phyloP scores from a whole-genome alignment of 1,140 invertebrate species.

The Zaprionus inermis region DNA sequence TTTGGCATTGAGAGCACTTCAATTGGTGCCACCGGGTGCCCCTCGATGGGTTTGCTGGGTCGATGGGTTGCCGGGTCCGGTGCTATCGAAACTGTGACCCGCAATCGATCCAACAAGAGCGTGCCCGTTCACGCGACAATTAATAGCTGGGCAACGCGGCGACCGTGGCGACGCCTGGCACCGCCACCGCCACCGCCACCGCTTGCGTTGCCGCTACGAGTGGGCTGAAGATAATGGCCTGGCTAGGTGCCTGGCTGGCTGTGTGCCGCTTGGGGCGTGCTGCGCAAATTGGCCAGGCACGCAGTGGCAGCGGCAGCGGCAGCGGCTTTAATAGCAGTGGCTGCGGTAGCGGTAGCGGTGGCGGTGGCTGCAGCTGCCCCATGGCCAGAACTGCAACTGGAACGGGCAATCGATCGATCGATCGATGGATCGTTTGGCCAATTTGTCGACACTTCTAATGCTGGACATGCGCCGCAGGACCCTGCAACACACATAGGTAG shows the following conservation, averaged over 20 bases:
- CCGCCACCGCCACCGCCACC: slow-evolving; percentile 22
- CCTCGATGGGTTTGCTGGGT: slow-evolving; percentile 12
- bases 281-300: slow-evolving; percentile 44
- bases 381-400: slow-evolving; percentile 49
- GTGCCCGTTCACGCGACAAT: slow-evolving; percentile 72
- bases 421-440: slow-evolving; percentile 41
- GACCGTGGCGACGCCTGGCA: slow-evolving; percentile 49
- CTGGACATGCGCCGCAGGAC: slow-evolving; percentile 60
- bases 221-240: slow-evolving; percentile 68
- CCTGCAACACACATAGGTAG: background rate
- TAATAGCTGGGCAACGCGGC: slow-evolving; percentile 61
- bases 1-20: slow-evolving; percentile 65
- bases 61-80: background rate
- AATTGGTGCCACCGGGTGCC: slow-evolving; percentile 53
- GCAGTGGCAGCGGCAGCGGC: slow-evolving; percentile 25
- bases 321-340: slow-evolving; percentile 1
- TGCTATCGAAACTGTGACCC: slow-evolving; percentile 56
- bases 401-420: slow-evolving; percentile 17
- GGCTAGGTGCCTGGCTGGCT: slow-evolving; percentile 47
- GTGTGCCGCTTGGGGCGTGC: slow-evolving; percentile 12
- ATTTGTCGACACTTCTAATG: slow-evolving; percentile 76
- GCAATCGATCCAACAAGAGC: slow-evolving; percentile 59
- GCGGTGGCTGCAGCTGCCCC: slow-evolving; percentile 41
- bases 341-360: slow-evolving; percentile 21
- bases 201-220: slow-evolving; percentile 41